phyloP scores from a whole-genome alignment of 2,888 invertebrate genomes.

The Phania funesta region DNA sequence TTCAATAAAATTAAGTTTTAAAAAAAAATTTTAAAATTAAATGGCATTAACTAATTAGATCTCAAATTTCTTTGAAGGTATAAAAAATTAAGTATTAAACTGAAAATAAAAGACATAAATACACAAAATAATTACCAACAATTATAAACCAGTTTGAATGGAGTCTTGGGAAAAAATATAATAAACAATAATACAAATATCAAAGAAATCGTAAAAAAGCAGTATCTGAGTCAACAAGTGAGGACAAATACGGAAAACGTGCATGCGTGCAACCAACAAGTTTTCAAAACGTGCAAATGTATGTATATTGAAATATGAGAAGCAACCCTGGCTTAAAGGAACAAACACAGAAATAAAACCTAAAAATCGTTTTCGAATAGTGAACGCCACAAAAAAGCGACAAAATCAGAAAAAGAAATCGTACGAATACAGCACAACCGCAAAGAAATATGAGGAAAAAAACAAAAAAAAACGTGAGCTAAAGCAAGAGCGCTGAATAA shows the following conservation, averaged over 20 bases:
- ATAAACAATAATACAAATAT: background rate
- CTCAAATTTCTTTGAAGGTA: slow-evolving; percentile 35
- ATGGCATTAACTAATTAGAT: slow-evolving; percentile 56
- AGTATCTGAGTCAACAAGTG: slow-evolving; percentile 12
- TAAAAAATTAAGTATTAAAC: slow-evolving; percentile 7
- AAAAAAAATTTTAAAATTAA: slow-evolving; percentile 43
- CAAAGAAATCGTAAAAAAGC: slow-evolving; percentile 5
- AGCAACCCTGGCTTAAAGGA: slow-evolving; percentile 25
- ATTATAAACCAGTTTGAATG: slow-evolving; percentile 53
- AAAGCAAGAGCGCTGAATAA: slow-evolving; percentile 34
- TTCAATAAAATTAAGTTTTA: too few species aligned
- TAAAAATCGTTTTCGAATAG: slow-evolving; percentile 15
- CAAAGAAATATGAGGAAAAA: background rate
- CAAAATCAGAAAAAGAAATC: slow-evolving; percentile 38
- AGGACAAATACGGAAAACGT: too few species aligned
- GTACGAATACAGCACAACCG: slow-evolving; percentile 34
- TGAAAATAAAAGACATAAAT: background rate
- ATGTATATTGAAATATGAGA: slow-evolving; percentile 39
- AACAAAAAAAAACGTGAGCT: background rate
- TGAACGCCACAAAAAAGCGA: background rate
- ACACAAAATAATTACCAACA: slow-evolving; percentile 53
- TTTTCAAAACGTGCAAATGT: slow-evolving; percentile 19
- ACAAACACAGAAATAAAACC: slow-evolving; percentile 30
- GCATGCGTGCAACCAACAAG: slow-evolving; percentile 58
- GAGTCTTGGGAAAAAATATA: too few species aligned